These are phyloP conservation scores for Neomonachus schauinslandi DNA, from an alignment of 2,113 vertebrate species.

Conservation along the genomic window DNA sequence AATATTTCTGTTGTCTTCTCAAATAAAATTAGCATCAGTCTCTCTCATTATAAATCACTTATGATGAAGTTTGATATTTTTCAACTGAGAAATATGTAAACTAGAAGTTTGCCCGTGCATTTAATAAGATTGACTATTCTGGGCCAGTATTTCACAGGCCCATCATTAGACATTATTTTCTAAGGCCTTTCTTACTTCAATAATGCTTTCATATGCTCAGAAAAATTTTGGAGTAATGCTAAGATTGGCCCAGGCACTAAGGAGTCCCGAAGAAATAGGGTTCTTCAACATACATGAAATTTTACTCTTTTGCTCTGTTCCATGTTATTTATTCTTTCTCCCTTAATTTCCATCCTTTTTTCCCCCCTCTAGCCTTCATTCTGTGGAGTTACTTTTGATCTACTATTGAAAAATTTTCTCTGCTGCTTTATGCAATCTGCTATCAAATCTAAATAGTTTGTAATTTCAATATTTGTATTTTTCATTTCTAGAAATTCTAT, in stretches of 20 bases:
- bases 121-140: not conserved
- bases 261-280: not conserved
- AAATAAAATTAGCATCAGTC: not conserved
- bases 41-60: not conserved
- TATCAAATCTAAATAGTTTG: not conserved
- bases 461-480: not conserved
- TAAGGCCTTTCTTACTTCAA: not conserved
- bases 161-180: not conserved
- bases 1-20: not conserved
- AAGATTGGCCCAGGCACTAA: not conserved
- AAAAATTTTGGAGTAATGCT: not conserved
- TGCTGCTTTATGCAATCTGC: not conserved
- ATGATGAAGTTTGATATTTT: not conserved
- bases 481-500: not conserved
- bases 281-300: not conserved
- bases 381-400: not conserved
- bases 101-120: not conserved
- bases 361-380: not conserved
- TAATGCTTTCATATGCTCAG: not conserved
- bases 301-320: not conserved
- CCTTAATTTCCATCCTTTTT: not conserved
- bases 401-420: not conserved
- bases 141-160: not conserved
- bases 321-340: not conserved
- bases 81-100: not conserved